Base-by-base conservation (phyloP, 1,140 invertebrate species). In the Lordiphosa mommai region DNA sequence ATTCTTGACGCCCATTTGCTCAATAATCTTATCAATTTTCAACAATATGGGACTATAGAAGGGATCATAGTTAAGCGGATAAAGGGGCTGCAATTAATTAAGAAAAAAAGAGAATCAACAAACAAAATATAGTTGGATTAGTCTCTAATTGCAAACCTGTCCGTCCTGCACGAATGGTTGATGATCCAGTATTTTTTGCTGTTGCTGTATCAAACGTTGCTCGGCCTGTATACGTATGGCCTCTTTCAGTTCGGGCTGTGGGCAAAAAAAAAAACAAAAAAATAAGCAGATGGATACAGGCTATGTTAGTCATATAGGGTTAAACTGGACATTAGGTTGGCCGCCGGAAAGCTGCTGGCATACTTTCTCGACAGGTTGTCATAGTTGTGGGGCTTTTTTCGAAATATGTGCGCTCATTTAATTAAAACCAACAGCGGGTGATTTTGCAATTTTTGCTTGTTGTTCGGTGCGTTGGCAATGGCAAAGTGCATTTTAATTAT, bases 41-140 rank as follows among this genome's bases (percentile, higher is more conserved):
- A 92, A 91, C 12, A 96, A 74, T 34, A 96, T 93, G 4, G 93
- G 92, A n/a, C 92, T 93, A 84, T 95, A 96, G 89, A 95, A 96
- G 9, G 93, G 91, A 72, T 96, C 95, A 58, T 88, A 88, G 50
- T 86, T 87, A 12, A 88, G 82, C 41, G 88, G 87, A 49, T 87
- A 88, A 3, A 88, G 55, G n/a, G 87, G 87, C 87, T 88, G 27
- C 2, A 57, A 50, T 33, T 4, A 37, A 34, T n/a, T n/a, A 6
- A 14, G 12, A 38, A 1, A 37, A n/a, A 14, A 16, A 29, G 16
- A 41, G 7, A 50, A 58, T 40, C 7, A 2, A 14, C 9, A 9
- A 6, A 29, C 38, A 61, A 47, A 29, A 72, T 66, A 66, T n/a
- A 9, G 3, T n/a, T 1, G 29, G 20, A 6, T 7, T 27, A 27